A percentile compares a stretch with the other conserved stretches of the same genome.
Evolutionary conservation across 2,888 invertebrate genomes (phyloP).

Genomic region (Zhuqinia jingwanae): DNA sequence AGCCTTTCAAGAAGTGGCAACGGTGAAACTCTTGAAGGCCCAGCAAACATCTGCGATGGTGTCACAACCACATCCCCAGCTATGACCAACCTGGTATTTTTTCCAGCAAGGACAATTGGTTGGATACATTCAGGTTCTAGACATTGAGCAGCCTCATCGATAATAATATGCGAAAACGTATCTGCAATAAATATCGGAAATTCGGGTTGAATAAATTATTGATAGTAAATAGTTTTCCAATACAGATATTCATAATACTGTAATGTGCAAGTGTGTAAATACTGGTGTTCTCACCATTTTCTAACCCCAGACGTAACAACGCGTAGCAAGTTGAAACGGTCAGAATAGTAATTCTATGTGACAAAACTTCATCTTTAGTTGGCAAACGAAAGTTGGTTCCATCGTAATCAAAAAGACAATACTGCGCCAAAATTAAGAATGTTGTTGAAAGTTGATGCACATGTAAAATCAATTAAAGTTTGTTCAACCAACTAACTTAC

Average conservation of each 20-base stretch:
- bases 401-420: conserved; percentile 86
- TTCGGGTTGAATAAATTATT: no score
- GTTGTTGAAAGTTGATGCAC: no score
- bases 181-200: conserved; percentile 80
- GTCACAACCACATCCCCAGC: conserved; percentile 91
- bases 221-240: background rate
- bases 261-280: background rate
- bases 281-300: conserved; percentile 83
- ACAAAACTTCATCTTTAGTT: conserved; percentile 86
- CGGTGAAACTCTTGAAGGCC: conserved; percentile 25
- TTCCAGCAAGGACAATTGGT: conserved; percentile 88
- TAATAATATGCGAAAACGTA: conserved; percentile 89
- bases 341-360: conserved; percentile 88
- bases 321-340: conserved; percentile 90
- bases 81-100: conserved; percentile 87
- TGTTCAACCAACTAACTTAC: no score
- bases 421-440: no score
- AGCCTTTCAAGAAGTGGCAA: conserved; percentile 89
- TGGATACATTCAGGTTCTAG: conserved; percentile 93
- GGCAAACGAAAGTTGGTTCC: conserved; percentile 85
- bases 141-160: conserved; percentile 93
- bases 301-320: conserved; percentile 86
- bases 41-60: conserved; percentile 60
- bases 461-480: no score
- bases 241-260: background rate